These are phyloP conservation scores for Junonia oenone DNA, from an alignment of 2,888 invertebrate genomes.

Conservation along the genomic window DNA sequence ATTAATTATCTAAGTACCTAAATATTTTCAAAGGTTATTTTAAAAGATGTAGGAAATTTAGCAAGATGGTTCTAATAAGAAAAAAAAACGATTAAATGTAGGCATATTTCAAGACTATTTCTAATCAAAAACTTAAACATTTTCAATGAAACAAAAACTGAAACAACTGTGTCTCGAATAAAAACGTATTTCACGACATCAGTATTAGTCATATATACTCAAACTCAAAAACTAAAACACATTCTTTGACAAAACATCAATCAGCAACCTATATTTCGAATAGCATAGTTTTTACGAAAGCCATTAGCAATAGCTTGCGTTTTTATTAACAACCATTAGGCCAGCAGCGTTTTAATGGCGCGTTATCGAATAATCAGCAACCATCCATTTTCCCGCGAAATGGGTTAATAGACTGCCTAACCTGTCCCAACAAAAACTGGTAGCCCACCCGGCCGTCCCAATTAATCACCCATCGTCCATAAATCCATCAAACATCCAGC, in stretches of 20 bases:
- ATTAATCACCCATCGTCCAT: slow-evolving; percentile 60
- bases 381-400: slow-evolving; percentile 21
- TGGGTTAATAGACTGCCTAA: slow-evolving; percentile 26
- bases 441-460: slow-evolving; percentile 54
- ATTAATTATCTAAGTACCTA: no score
- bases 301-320: not conserved
- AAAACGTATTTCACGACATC: not conserved
- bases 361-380: slow-evolving; percentile 15
- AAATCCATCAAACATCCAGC: slow-evolving; percentile 66
- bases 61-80: no score
- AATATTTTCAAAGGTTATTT: no score
- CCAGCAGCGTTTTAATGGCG: slow-evolving; percentile 14
- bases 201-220: not conserved
- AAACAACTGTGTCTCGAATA: no score
- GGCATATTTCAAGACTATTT: no score
- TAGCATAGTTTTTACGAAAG: not conserved
- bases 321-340: slow-evolving; percentile 8
- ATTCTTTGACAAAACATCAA: not conserved
- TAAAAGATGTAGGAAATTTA: no score
- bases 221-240: not conserved
- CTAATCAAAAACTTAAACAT: no score
- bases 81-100: no score
- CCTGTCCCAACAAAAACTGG: slow-evolving; percentile 28
- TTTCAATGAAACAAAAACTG: no score
- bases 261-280: not conserved